phyloP scores from a whole-genome alignment of 1,140 invertebrate genomes.

The Hyles euphorbiae region DNA sequence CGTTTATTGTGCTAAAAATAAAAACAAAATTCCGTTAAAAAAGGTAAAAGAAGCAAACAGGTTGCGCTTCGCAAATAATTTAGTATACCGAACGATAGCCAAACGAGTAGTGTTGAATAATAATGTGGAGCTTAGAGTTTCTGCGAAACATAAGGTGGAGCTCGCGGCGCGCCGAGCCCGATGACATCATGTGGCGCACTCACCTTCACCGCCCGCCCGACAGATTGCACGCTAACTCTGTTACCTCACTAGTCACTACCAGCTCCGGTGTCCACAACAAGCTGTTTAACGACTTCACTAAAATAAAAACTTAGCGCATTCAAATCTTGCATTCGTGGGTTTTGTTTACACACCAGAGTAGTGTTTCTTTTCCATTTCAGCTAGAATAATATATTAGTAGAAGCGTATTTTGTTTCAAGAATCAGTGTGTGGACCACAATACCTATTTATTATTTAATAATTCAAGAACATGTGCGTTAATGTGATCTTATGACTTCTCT shows the following conservation, averaged over 20 bases:
- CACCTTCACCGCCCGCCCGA: constrained; percentile 9
- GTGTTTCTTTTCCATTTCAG: too few species aligned
- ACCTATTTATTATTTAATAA: too few species aligned
- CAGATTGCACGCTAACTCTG: constrained; percentile 1
- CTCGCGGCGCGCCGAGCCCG: constrained; percentile 14
- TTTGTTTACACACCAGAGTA: too few species aligned
- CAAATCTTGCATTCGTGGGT: too few species aligned
- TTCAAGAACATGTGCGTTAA: too few species aligned
- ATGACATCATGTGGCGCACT: constrained; percentile 55
- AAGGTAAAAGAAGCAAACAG: constrained; percentile 43
- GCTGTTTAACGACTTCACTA: too few species aligned
- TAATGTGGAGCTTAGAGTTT: constrained; percentile 59
- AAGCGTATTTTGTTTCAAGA: too few species aligned
- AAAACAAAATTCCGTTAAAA: constrained; percentile 12
- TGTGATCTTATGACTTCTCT: too few species aligned
- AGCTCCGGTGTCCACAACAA: too few species aligned
- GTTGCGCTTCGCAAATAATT: constrained; percentile 40
- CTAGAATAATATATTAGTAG: too few species aligned
- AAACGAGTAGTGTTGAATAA: constrained; percentile 48
- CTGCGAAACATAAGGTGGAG: constrained; percentile 55
- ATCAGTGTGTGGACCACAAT: too few species aligned
- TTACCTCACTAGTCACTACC: neutral
- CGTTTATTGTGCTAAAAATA: constrained; percentile 8
- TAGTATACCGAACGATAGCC: constrained; percentile 41
- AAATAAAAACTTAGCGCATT: too few species aligned